Conservation (phyloP, 2,113 vertebrate genomes). For the Serinus canaria region DNA sequence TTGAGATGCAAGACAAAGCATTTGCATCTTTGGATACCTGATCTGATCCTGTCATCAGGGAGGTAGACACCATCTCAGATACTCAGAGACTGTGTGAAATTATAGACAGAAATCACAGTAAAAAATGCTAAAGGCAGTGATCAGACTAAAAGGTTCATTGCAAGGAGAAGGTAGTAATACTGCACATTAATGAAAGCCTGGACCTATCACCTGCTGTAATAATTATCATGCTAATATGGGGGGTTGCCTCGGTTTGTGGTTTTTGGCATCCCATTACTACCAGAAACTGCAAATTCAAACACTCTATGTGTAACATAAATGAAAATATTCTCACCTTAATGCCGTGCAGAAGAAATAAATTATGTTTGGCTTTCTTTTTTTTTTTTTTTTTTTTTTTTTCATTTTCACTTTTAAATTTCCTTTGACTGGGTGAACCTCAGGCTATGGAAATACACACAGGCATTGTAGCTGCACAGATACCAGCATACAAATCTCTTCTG, state of each 20-base stretch:
- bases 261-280: slow-evolving; percentile 41
- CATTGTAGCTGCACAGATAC: not conserved
- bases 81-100: not conserved
- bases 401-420: slow-evolving; percentile 39
- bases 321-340: slow-evolving; percentile 23
- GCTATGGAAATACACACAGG: not conserved
- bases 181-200: slow-evolving; percentile 22
- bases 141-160: slow-evolving; percentile 35
- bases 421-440: slow-evolving; percentile 23
- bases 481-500: not conserved
- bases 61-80: not conserved
- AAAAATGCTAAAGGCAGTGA: slow-evolving; percentile 8
- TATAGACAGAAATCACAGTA: not conserved
- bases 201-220: slow-evolving; percentile 47
- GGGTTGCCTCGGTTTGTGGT: not conserved
- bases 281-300: slow-evolving; percentile 31
- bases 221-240: slow-evolving; percentile 34
- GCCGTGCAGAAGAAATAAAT: slow-evolving; percentile 6
- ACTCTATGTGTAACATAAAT: not conserved
- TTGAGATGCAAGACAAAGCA: not conserved
- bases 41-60: not conserved
- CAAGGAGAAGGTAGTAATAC: slow-evolving; percentile 8
- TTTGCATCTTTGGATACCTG: not conserved
- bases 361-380: not conserved
- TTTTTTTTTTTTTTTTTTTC: not conserved